Evolutionary conservation across 2,113 vertebrate species (phyloP).

Genomic region (Phyllopteryx taeniolatus): DNA sequence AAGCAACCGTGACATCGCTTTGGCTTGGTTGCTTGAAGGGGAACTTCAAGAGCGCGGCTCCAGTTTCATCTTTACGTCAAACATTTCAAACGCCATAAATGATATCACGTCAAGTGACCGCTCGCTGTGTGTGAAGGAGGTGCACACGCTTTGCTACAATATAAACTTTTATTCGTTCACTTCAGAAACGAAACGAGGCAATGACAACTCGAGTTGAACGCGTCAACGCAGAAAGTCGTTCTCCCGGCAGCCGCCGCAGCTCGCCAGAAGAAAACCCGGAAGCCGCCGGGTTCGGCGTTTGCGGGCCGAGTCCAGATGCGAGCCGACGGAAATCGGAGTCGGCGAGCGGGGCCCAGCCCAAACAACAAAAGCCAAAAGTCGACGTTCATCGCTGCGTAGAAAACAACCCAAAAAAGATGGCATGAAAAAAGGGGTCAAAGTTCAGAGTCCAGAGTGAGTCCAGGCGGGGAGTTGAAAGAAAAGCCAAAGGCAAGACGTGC

Average conservation of each 20-base stretch:
- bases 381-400: conserved; percentile 33
- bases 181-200: conserved; percentile 66
- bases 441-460: conserved; percentile 40
- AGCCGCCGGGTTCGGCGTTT: not conserved
- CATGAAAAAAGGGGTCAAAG: conserved; percentile 20
- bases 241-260: conserved; percentile 26
- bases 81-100: too few relatives aligned
- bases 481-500: conserved; percentile 74
- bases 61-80: too few relatives aligned
- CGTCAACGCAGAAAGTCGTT: conserved; percentile 52
- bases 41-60: too few relatives aligned
- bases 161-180: conserved; percentile 73
- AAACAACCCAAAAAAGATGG: conserved; percentile 23
- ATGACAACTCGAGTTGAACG: conserved; percentile 53
- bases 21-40: too few relatives aligned
- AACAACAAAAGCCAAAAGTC: conserved; percentile 12
- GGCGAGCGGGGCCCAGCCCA: conserved; percentile 6
- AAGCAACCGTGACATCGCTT: too few relatives aligned
- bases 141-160: conserved; percentile 58
- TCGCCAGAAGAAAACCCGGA: conserved; percentile 6
- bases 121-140: conserved; percentile 21
- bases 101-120: too few relatives aligned
- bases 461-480: conserved; percentile 26
- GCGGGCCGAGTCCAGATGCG: not conserved
- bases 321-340: conserved; percentile 3